Conservation (phyloP, 2,888 invertebrate species). For the Leptinotarsa rubiginosa region DNA sequence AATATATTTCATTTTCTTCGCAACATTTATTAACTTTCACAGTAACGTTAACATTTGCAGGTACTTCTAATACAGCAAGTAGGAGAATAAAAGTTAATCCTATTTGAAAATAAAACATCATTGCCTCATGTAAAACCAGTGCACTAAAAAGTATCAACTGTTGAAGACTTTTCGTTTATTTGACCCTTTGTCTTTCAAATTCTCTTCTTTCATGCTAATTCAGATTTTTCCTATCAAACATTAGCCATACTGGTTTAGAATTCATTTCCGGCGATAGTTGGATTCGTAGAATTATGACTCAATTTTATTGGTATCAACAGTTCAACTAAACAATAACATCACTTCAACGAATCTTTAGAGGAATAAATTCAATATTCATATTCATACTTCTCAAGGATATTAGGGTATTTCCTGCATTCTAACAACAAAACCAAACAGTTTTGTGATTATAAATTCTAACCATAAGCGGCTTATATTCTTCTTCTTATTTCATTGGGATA, state of each 20-base stretch:
- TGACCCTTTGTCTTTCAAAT: background rate
- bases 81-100: background rate
- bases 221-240: background rate
- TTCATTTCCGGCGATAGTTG: background rate
- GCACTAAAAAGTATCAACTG: background rate
- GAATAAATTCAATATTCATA: too few relatives aligned
- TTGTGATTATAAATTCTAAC: too few relatives aligned
- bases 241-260: background rate
- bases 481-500: too few relatives aligned
- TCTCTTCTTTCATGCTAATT: background rate
- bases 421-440: too few relatives aligned
- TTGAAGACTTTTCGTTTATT: background rate
- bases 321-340: background rate
- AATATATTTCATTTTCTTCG: conserved; percentile 76
- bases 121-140: background rate
- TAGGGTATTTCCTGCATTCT: too few relatives aligned
- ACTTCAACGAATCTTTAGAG: background rate
- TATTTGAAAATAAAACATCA: background rate
- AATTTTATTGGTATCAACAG: background rate
- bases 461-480: too few relatives aligned
- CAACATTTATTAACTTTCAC: conserved; percentile 84
- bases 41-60: conserved; percentile 24
- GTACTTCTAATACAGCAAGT: conserved; percentile 28
- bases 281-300: background rate
- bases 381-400: too few relatives aligned